Conservation (phyloP, 2,888 invertebrate species). For the Heliconius ismenius region DNA sequence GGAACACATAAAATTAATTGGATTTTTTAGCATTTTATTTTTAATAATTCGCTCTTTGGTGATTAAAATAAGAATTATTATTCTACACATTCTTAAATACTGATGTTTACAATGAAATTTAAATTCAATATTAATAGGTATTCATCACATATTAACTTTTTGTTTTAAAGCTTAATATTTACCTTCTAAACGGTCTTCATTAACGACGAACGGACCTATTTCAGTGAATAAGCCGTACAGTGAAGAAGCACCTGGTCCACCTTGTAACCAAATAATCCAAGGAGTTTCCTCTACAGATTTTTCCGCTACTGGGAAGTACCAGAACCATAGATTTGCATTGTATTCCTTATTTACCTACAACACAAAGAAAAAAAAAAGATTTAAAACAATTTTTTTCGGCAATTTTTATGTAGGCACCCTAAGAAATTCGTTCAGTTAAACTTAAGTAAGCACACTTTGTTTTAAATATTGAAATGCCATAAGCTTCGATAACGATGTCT, state of each 20-base stretch:
- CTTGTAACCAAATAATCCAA: slow-evolving; percentile 83
- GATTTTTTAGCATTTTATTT: not conserved
- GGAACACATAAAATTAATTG: slow-evolving; percentile 37
- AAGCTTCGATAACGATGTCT: no score
- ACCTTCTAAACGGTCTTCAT: slow-evolving; percentile 68
- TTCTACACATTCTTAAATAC: no score
- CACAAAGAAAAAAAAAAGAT: not conserved
- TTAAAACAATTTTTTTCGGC: not conserved
- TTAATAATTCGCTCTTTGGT: not conserved
- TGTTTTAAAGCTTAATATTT: slow-evolving; percentile 21
- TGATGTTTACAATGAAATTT: not conserved
- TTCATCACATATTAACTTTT: not conserved
- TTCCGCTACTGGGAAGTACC: slow-evolving; percentile 89
- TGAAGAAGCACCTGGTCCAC: slow-evolving; percentile 83
- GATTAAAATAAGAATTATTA: no score
- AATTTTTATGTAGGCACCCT: no score
- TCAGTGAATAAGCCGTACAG: slow-evolving; percentile 83
- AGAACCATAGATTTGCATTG: slow-evolving; percentile 91
- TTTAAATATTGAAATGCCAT: no score
- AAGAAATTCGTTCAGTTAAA: no score
- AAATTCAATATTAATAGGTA: not conserved
- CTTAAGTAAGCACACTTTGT: no score
- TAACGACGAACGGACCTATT: slow-evolving; percentile 83
- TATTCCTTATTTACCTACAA: slow-evolving; percentile 86
- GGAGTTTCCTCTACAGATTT: slow-evolving; percentile 77